phyloP scores from a whole-genome alignment of 2,797 vertebrate species.

The Remorina albescens region DNA sequence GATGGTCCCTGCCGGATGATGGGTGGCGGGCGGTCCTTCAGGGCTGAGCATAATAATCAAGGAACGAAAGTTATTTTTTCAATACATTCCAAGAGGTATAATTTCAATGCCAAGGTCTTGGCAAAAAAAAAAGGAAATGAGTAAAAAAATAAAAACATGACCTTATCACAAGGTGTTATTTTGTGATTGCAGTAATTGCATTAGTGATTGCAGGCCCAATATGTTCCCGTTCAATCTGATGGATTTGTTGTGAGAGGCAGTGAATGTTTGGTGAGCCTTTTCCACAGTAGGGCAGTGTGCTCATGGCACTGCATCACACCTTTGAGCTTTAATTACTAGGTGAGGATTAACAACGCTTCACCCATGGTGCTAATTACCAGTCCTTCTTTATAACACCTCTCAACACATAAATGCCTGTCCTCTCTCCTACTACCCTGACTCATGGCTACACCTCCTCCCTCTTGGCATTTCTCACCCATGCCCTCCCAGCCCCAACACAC shows the following conservation, averaged over 20 bases:
- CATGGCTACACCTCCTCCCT: slow-evolving; percentile 53
- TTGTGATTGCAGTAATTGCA: slow-evolving; percentile 73
- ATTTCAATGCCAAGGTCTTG: slow-evolving; percentile 44
- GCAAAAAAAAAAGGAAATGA: slow-evolving; percentile 35
- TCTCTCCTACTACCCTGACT: slow-evolving; percentile 62
- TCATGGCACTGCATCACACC: slow-evolving; percentile 79
- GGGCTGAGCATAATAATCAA: slow-evolving; percentile 80
- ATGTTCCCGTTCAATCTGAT: slow-evolving; percentile 60
- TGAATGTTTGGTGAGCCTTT: slow-evolving; percentile 72
- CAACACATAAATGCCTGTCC: slow-evolving; percentile 73
- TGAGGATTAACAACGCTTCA: slow-evolving; percentile 84
- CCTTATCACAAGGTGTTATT: slow-evolving; percentile 76
- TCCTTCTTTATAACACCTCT: slow-evolving; percentile 79
- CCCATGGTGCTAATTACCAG: slow-evolving; percentile 83
- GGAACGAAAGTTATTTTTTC: slow-evolving; percentile 25
- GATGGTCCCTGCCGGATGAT: slow-evolving; percentile 95
- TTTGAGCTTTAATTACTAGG: slow-evolving; percentile 84
- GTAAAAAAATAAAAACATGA: slow-evolving; percentile 44
- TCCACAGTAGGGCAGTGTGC: slow-evolving; percentile 64
- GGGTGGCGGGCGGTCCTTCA: slow-evolving; percentile 94
- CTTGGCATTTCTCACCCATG: slow-evolving; percentile 18
- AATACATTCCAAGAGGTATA: slow-evolving; percentile 11
- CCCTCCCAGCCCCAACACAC: too few species aligned
- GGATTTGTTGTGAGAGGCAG: slow-evolving; percentile 74
- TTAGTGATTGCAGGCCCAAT: slow-evolving; percentile 56